A percentile compares a stretch with the other conserved stretches of the same genome.
These are phyloP conservation scores for Hetaerina titia DNA, from an alignment of 2,888 invertebrate species.

Conservation along the genomic window DNA sequence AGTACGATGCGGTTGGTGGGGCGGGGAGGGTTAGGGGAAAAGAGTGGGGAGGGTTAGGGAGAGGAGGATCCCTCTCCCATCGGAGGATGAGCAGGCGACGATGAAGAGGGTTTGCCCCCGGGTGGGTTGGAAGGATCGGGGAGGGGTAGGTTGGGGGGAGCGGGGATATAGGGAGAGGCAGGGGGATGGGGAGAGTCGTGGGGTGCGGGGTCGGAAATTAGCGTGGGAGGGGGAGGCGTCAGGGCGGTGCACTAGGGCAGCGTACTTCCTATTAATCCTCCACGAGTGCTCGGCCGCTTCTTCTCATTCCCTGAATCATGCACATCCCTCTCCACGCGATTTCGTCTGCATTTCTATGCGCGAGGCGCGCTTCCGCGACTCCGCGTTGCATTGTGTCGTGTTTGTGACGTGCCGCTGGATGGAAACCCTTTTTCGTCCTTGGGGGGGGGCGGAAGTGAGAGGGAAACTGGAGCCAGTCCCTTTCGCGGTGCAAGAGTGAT, in stretches of 20 bases:
- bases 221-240: not conserved
- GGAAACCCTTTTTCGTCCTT: not conserved
- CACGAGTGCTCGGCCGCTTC: not conserved
- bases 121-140: not conserved
- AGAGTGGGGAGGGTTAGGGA: not conserved
- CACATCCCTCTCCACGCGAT: slow-evolving; percentile 35
- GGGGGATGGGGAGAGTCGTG: not conserved
- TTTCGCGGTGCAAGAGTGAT: too few relatives aligned
- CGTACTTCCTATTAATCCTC: slow-evolving; percentile 15
- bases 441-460: too few relatives aligned
- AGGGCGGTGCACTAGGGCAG: slow-evolving; percentile 25
- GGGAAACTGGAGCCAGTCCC: too few relatives aligned
- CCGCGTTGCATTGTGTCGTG: not conserved
- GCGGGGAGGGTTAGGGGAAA: not conserved
- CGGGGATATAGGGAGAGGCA: not conserved
- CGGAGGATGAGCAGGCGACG: not conserved
- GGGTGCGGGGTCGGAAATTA: not conserved
- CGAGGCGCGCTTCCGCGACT: not conserved
- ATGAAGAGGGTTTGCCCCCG: not conserved
- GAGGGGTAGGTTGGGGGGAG: not conserved
- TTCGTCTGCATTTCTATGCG: not conserved
- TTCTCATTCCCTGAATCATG: slow-evolving; percentile 34
- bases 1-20: not conserved
- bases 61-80: not conserved
- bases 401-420: not conserved